phyloP scores from a whole-genome alignment of 2,113 vertebrate species.

The Pachycephala philippinensis region DNA sequence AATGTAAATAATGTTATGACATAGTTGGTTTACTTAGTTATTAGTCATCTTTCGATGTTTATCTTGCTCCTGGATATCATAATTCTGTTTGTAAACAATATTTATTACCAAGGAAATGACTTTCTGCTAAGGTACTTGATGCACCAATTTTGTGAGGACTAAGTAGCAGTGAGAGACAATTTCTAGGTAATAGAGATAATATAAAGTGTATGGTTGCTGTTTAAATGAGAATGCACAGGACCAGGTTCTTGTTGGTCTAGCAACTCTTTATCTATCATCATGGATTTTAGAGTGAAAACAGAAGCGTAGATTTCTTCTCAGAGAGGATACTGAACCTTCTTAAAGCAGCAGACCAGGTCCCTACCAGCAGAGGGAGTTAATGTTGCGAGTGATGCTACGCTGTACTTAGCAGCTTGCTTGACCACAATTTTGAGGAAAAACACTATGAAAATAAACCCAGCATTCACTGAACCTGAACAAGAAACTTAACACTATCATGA shows the following conservation, averaged over 20 bases:
- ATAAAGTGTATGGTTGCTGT: background rate
- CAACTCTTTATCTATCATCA: background rate
- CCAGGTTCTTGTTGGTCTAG: background rate
- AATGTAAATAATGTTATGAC: background rate
- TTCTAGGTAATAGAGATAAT: background rate
- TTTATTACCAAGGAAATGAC: background rate
- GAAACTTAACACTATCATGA: background rate
- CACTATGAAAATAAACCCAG: background rate
- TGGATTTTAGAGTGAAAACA: background rate
- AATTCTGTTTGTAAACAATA: background rate
- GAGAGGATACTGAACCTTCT: background rate
- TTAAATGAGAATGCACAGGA: background rate
- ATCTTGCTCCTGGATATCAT: background rate
- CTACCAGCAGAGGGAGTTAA: constrained; percentile 45
- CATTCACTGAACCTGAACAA: background rate
- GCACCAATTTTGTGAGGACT: background rate
- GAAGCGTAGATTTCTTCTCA: background rate
- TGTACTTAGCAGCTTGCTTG: background rate
- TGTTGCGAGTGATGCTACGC: background rate
- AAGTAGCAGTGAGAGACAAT: background rate
- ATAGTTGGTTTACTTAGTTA: background rate
- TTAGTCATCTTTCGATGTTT: background rate
- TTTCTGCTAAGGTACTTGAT: background rate
- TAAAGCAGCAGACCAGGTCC: background rate
- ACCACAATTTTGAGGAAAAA: background rate